Percentiles rank a stretch among this genome's conserved stretches.
Evolutionary conservation across 2,113 vertebrate species (phyloP).

Genomic region (Talpa occidentalis): DNA sequence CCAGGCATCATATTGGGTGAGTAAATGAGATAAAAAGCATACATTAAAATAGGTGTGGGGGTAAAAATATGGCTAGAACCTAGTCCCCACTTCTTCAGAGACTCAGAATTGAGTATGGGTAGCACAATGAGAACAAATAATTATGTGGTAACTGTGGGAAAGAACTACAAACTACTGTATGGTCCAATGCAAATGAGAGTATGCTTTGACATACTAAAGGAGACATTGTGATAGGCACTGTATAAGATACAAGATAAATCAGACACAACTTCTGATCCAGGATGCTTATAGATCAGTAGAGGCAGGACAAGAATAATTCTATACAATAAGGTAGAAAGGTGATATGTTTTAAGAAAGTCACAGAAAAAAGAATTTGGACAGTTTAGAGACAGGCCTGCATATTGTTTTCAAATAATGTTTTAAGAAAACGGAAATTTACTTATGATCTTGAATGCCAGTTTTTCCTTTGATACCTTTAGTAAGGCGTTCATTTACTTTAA

Average conservation of each 20-base stretch:
- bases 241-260: neutral
- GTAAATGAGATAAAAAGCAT: neutral
- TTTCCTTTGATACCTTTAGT: neutral
- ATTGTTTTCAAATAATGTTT: neutral
- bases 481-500: neutral
- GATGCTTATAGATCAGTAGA: neutral
- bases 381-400: neutral
- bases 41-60: neutral
- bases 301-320: neutral
- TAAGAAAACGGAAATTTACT: neutral
- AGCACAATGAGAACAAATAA: slow-evolving; percentile 18
- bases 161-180: neutral
- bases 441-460: neutral
- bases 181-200: neutral
- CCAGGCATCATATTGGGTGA: neutral
- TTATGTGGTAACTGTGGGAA: neutral
- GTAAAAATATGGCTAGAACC: neutral
- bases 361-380: neutral
- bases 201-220: neutral
- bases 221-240: neutral
- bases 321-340: neutral
- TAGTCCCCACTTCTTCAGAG: neutral
- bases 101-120: neutral
- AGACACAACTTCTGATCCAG: neutral
- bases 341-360: neutral